Base-by-base conservation (phyloP, 2,888 invertebrate species). In the Micropterix aruncella region DNA sequence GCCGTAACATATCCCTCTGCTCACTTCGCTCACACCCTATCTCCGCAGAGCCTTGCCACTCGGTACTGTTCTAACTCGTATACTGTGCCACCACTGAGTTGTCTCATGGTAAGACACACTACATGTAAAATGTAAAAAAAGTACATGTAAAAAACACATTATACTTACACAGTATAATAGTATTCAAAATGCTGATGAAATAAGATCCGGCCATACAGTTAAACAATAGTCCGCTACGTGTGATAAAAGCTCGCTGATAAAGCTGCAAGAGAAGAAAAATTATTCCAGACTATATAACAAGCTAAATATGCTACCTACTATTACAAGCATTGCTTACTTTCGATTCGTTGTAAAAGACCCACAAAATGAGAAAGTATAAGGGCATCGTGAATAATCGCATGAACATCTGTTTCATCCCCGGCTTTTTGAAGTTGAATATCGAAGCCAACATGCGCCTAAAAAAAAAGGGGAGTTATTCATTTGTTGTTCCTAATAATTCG, bases 331-430 rank as follows among this genome's bases (percentile, higher is more conserved):
- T n/a, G n/a, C 27, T 48, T 53, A 77, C 76, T 67, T 75, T 69
- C 50, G 78, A 71, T 52, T 79, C 77, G 43, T 73, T 76, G 56
- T 89, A 92, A 59, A 93, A 90, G 14, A 82, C 57, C 79, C 87
- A 88, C 40, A 93, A 57, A 40, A 89, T 70, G 40, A 81, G 74
- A 63, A 86, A 88, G 54, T 83, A 82, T 17, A 86, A 60, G 0
- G 91, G 89, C 40, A 91, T 59, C 3, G 83, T 63, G 43, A 90
- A 70, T 7, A 92, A 59, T 38, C 90, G 74, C 53, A 89, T 71
- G 49, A 82, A 80, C 51, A 90, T 72, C 48, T 88, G 83, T 49
- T 79, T 80, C 45, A 89, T 57, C 14, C 91, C 90, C 42, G 79
- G 74, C 54, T 76, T 75, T 52, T 83, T 85, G 49, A 88, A 75